Base-by-base conservation (phyloP, 2,888 invertebrate genomes). In the Diplolepis rosae region DNA sequence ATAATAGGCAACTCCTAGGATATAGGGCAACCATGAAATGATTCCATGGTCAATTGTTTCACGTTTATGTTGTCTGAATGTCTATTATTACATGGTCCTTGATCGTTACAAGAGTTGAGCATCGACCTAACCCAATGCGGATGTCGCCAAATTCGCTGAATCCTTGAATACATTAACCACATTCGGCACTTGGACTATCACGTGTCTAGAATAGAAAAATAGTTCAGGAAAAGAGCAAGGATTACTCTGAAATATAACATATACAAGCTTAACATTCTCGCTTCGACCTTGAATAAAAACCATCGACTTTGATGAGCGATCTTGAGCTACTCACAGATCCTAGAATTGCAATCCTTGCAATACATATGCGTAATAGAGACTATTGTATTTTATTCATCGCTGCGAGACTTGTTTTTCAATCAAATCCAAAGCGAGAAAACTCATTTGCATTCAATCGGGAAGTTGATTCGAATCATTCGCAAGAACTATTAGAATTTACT, bases 61-160 rank as follows among this genome's bases (percentile, higher is more conserved):
- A 69, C 66, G 71, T 68, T 27, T 50, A 65, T 65, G 67, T 72
- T 70, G 72, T 71, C 24, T 56, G 61, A 61, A 61, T 24, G 13
- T 6, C 39, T 27, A 61, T 61, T 61, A 61, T 61, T 61, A 61
- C 27, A 61, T 39, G 48, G 71, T 51, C 77, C 74, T 77, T 77
- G 75, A 69, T 74, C 68, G 75, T 71, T 73, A 69, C 75, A 69
- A 39, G 24, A 11, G 22, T 65, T 65, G 70, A 72, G 66, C 69
- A 48, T 75, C 80, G 83, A 83, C 83, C 83, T 82, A 81, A 77
- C 78, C 76, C 80, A 82, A 83, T 78, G 77, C 80, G 79, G 79
- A 81, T 79, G 76, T 78, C 80, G 77, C 79, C 80, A 79, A 82
- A 83, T 79, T 79, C 78, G 78, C 76, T 73, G 71, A 77, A 78